Percentiles rank a stretch among this genome's conserved stretches.
phyloP scores from a whole-genome alignment of 2,113 vertebrate species.

The Caranx melampygus region DNA sequence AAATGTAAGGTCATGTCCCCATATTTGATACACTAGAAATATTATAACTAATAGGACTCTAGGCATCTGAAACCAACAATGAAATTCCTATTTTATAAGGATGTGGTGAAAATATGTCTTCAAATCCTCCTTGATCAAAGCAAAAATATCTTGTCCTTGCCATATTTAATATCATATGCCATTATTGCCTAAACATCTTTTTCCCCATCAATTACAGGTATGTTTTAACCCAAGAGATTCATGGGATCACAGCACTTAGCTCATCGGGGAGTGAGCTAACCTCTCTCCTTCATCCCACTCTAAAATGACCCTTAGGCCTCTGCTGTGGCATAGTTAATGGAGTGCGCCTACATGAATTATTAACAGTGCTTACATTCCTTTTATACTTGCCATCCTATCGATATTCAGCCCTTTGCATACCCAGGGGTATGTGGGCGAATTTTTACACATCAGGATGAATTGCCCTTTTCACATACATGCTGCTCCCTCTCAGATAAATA shows the following conservation, averaged over 20 bases:
- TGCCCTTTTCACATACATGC: constrained; percentile 61
- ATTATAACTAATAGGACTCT: not conserved
- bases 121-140: not conserved
- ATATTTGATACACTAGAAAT: not conserved
- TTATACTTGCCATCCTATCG: constrained; percentile 74
- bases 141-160: not conserved
- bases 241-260: constrained; percentile 67
- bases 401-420: constrained; percentile 70
- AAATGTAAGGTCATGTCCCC: constrained; percentile 3
- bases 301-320: constrained; percentile 68
- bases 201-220: constrained; percentile 56
- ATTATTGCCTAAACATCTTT: constrained; percentile 24
- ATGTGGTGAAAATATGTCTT: not conserved
- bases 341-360: constrained; percentile 80
- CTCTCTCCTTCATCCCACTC: constrained; percentile 65
- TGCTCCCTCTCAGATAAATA: constrained; percentile 51
- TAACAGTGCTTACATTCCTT: constrained; percentile 76
- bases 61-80: constrained; percentile 8
- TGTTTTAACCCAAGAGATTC: constrained; percentile 56
- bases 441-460: constrained; percentile 67
- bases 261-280: constrained; percentile 68
- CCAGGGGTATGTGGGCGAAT: constrained; percentile 65
- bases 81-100: not conserved
- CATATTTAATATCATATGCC: constrained; percentile 2
- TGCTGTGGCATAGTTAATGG: constrained; percentile 76